Evolutionary conservation across 30 jellyfish, hydroid and myxozoan genomes (phyloP).

Genomic region (Chrysaora quinquecirrha): DNA sequence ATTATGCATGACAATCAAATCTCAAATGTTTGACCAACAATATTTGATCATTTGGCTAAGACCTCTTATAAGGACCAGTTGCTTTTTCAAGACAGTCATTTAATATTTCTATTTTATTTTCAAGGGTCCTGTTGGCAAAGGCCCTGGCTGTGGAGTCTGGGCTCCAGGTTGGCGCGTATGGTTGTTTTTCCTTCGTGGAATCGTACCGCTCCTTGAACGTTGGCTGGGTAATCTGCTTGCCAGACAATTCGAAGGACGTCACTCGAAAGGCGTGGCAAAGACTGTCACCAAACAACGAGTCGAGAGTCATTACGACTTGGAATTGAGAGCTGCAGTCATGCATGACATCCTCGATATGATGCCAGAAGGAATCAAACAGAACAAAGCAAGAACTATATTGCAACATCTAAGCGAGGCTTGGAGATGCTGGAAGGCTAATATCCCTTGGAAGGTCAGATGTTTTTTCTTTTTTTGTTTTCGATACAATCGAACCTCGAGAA

Average conservation of each 20-base stretch:
- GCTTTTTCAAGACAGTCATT: too few relatives aligned
- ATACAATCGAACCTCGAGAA: too few relatives aligned
- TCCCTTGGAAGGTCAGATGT: slow-evolving; percentile 95
- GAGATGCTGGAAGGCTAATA: slow-evolving; percentile 99
- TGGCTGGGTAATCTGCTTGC: slow-evolving; percentile 99
- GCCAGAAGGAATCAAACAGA: slow-evolving; percentile 99
- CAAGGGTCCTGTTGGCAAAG: slow-evolving; percentile 99
- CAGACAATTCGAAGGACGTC: slow-evolving; percentile 99
- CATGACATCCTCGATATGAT: slow-evolving; percentile 99
- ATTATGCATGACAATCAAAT: too few relatives aligned
- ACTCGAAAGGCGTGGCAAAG: slow-evolving; percentile 98
- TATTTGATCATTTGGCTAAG: too few relatives aligned
- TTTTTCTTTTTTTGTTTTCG: too few relatives aligned
- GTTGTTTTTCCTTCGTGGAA: slow-evolving; percentile 97
- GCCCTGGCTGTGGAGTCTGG: slow-evolving; percentile 99
- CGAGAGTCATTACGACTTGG: slow-evolving; percentile 98
- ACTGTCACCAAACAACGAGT: slow-evolving; percentile 99
- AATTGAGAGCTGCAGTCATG: slow-evolving; percentile 99
- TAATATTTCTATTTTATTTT: too few relatives aligned
- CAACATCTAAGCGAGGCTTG: slow-evolving; percentile 99
- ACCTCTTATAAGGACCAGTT: too few relatives aligned
- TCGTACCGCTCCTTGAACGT: slow-evolving; percentile 96
- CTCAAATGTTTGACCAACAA: too few relatives aligned
- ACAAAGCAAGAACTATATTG: slow-evolving; percentile 97
- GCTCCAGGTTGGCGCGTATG: slow-evolving; percentile 99